Evolutionary conservation across 2,113 vertebrate genomes (phyloP), one percentile per base, ranked within the genome.

Genomic region (Xiphorhynchus elegans): DNA sequence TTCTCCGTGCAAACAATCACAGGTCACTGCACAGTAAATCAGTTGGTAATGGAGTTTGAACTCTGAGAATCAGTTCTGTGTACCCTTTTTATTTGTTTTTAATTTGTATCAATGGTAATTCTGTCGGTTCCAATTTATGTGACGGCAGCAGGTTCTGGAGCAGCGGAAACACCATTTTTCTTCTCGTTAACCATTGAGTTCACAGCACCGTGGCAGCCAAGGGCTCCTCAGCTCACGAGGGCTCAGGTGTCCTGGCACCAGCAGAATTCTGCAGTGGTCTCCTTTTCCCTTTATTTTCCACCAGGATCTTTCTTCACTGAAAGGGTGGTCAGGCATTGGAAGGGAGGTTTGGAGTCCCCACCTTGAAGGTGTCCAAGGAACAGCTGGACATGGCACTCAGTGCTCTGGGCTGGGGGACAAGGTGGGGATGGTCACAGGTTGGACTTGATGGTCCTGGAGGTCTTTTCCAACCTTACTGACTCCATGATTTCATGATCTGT

Each of bases 61-160:
- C 98, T 98, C 97, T 66, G 89, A 67, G 95, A 98, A 97, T 95
- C 98, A 96, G 97, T 97, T 98, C 96, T 95, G 96, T 97, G 97
- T 91, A 97, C 97, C 96, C 97, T 98, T 98, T 98, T 98, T 98
- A 98, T 99, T 99, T 98, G 98, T 98, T 98, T 99, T 99, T 99
- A 98, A 99, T 99, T 99, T 98, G 98, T 98, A 98, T 98, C 94
- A 97, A 98, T 98, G 98, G 97, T 98, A 98, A 98, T 99, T 98
- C 98, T 98, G 96, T 95, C 97, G 84, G 90, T 96, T 96, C 94
- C 98, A 97, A 98, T 98, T 97, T 98, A 93, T 56, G 92, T 97
- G 95, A 98, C 17, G 87, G 97, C 72, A 40, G 78, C 72, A 76
- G 89, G 75, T 70, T 74, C 95, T 80, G 96, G 97, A 98, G 96